Conservation (phyloP, 2,113 vertebrate species). For the Henicopernis longicauda region DNA sequence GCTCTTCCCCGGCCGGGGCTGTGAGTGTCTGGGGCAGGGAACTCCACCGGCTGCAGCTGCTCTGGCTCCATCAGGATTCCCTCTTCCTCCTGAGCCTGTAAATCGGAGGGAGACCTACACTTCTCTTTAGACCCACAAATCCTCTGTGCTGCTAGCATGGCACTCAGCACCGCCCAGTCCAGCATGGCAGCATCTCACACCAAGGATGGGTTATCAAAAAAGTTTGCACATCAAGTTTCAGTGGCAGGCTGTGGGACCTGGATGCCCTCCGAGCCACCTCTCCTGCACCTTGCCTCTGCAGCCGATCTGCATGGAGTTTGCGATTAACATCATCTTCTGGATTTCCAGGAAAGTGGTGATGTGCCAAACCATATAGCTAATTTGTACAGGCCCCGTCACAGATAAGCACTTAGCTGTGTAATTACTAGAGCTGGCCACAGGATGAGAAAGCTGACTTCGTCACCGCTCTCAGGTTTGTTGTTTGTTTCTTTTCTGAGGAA, state of each 20-base stretch:
- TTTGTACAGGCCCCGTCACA: neutral
- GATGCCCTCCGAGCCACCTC: neutral
- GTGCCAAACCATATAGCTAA: neutral
- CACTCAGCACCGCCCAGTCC: neutral
- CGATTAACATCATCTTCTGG: neutral
- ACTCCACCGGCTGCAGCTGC: neutral
- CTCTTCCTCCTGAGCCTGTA: neutral
- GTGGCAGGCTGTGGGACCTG: neutral
- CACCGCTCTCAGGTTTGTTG: neutral
- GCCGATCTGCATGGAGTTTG: neutral
- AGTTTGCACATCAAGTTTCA: accelerated
- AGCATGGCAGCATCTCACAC: neutral
- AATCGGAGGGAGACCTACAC: accelerated
- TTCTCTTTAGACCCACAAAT: neutral
- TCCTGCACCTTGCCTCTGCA: neutral
- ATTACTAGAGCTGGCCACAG: neutral
- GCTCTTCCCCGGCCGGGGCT: neutral
- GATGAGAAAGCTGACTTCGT: neutral
- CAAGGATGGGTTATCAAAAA: neutral
- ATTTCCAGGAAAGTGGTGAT: neutral
- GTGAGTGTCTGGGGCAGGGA: neutral
- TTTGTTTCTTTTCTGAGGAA: neutral
- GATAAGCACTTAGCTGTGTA: neutral
- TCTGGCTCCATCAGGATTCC: neutral
- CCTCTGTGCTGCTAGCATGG: neutral